phyloP scores from a whole-genome alignment of 1,140 invertebrate genomes.

The Atopsyche davidsoni region DNA sequence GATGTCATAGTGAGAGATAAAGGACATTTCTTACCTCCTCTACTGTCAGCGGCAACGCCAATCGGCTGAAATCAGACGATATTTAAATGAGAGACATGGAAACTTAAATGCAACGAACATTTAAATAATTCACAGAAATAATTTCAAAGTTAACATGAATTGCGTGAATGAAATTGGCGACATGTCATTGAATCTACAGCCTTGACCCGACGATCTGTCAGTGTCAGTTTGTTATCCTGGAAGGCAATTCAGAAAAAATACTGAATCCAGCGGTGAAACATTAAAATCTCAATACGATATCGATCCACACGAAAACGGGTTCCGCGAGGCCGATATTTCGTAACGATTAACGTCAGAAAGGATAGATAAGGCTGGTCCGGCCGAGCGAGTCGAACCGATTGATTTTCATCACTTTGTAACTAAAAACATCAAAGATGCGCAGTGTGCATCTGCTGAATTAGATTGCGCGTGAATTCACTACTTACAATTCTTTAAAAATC shows the following conservation, averaged over 20 bases:
- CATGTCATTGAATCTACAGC: constrained; percentile 18
- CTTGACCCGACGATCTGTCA: constrained; percentile 23
- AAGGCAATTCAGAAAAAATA: not conserved
- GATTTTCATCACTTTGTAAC: constrained; percentile 21
- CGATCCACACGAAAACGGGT: constrained; percentile 10
- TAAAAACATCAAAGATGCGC: constrained; percentile 5
- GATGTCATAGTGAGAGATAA: constrained; percentile 8
- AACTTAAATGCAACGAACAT: constrained; percentile 2
- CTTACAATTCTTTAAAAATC: constrained; percentile 25
- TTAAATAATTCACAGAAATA: no score
- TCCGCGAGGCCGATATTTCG: constrained; percentile 7
- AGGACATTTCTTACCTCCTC: constrained; percentile 58
- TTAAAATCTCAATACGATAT: constrained; percentile 1
- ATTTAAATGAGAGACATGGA: constrained; percentile 8
- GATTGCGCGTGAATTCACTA: not conserved
- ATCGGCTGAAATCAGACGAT: constrained; percentile 54
- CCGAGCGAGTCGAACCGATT: constrained; percentile 8
- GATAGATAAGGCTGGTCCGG: constrained; percentile 11
- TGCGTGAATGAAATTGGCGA: constrained; percentile 9
- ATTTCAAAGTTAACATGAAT: constrained; percentile 3
- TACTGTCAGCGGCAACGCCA: constrained; percentile 66
- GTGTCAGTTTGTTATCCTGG: constrained; percentile 15
- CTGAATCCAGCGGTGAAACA: not conserved
- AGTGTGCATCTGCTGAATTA: not conserved
- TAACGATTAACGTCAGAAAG: constrained; percentile 15